Evolutionary conservation across 2,113 vertebrate species (phyloP).

Genomic region (Ornithorhynchus anatinus): DNA sequence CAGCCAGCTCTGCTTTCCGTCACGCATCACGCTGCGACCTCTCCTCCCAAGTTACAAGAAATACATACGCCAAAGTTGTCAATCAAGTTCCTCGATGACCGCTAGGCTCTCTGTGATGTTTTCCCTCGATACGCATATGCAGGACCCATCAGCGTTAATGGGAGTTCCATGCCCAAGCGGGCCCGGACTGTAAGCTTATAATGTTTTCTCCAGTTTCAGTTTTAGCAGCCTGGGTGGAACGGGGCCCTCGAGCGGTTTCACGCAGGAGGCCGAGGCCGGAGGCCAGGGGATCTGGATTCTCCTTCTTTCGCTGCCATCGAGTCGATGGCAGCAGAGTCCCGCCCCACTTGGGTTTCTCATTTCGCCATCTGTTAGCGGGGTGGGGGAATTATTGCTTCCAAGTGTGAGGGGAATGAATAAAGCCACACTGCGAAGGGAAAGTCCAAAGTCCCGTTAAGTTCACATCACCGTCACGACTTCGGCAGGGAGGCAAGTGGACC

Average conservation of each 20-base stretch:
- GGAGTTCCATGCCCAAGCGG: accelerated
- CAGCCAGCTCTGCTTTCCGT: not conserved
- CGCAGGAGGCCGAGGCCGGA: not conserved
- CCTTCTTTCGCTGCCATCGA: not conserved
- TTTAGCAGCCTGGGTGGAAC: not conserved
- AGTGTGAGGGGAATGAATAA: accelerated
- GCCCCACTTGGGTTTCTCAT: too few relatives aligned
- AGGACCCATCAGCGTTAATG: not conserved
- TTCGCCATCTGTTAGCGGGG: not conserved
- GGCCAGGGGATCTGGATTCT: not conserved
- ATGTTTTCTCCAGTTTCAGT: not conserved
- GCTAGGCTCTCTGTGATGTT: not conserved
- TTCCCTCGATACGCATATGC: not conserved
- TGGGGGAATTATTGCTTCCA: accelerated
- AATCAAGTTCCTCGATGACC: not conserved
- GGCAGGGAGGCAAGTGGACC: too few relatives aligned
- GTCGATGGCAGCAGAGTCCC: not conserved
- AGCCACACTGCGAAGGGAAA: too few relatives aligned
- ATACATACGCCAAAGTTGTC: not conserved
- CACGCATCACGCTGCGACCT: not conserved
- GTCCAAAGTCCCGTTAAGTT: too few relatives aligned
- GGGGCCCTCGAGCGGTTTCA: not conserved
- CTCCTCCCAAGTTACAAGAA: not conserved
- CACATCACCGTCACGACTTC: too few relatives aligned
- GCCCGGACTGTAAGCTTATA: not conserved